Base-by-base conservation (phyloP, 2,888 invertebrate species). In the Oligia fasciuncula region DNA sequence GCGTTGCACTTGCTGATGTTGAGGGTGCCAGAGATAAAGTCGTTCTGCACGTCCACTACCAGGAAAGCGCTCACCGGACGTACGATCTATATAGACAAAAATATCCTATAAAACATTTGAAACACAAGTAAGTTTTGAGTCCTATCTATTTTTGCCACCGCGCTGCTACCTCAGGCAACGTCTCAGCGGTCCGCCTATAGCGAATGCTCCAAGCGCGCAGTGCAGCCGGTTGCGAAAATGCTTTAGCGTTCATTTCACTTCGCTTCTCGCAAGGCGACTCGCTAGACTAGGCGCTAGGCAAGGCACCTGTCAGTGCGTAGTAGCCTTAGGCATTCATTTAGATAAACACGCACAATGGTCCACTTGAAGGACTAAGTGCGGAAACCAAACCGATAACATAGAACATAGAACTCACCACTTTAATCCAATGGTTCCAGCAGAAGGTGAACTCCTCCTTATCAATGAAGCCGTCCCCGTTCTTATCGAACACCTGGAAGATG, bases 21-120 rank as follows among this genome's bases (percentile, higher is more conserved):
- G 90, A 99, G 97, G 13, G 99, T 98, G 67, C 99, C 99, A 77
- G 98, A 98, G 93, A 99, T 99, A 96, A 99, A 99, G 97, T 99
- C 99, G 95, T 99, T 99, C 97, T 99, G 99, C 51, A 99, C 99
- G 95, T 99, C 99, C 85, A 99, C 99, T 82, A 99, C 98, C 85
- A 99, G 97, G 93, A 99, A 98, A 46, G 98, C 99, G 93, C 98
- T 98, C 88, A 98, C 98, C 35, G 99, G 99, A 76, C 98, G 98
- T 81, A 98, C 98, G 93, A 98, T 98, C 98, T 98, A 14, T 49
- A 95, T 3, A 93, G 74, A 14, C 2, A 66, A 77, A 74, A 1
- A 35, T 13, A 43, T 17, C 14, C 1, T 8, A 6, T 19, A 11
- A 6, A 29, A 29, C 40, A 51, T 49, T 49, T 60, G 29, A 19